phyloP scores from a whole-genome alignment of 2,113 vertebrate species.

The Caloenas nicobarica region DNA sequence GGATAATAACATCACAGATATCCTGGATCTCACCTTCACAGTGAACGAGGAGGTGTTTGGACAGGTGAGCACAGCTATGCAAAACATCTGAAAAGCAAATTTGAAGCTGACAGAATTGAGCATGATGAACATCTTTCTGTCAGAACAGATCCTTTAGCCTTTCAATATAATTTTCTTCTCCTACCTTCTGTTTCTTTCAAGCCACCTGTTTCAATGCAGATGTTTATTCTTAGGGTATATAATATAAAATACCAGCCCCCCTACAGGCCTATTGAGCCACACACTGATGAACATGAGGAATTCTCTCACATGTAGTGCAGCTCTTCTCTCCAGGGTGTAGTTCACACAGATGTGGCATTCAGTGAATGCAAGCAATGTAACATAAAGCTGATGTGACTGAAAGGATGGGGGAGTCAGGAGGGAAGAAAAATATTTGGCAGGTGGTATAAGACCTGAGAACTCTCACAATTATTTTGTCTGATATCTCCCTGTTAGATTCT shows the following conservation, averaged over 20 bases:
- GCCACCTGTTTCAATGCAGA: conserved; percentile 28
- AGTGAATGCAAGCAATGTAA: conserved; percentile 1
- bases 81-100: conserved; percentile 4
- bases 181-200: conserved; percentile 28
- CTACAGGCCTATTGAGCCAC: conserved; percentile 23
- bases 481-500: not conserved
- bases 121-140: conserved; percentile 30
- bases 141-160: conserved; percentile 23
- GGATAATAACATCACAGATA: conserved; percentile 97
- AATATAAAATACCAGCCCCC: not conserved
- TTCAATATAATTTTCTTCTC: conserved; percentile 21
- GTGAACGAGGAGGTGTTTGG: conserved; percentile 99
- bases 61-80: conserved; percentile 82
- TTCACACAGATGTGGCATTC: conserved; percentile 35
- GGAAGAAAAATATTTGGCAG: not conserved
- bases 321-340: not conserved
- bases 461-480: not conserved
- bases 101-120: conserved; percentile 10
- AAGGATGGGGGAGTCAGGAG: not conserved
- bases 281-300: conserved; percentile 41
- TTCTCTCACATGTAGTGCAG: not conserved
- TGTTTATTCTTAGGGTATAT: conserved; percentile 29
- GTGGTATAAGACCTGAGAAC: not conserved
- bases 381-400: conserved; percentile 6
- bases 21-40: conserved; percentile 96